Evolutionary conservation across 2,888 invertebrate species (phyloP).

Genomic region (Selenia dentaria): DNA sequence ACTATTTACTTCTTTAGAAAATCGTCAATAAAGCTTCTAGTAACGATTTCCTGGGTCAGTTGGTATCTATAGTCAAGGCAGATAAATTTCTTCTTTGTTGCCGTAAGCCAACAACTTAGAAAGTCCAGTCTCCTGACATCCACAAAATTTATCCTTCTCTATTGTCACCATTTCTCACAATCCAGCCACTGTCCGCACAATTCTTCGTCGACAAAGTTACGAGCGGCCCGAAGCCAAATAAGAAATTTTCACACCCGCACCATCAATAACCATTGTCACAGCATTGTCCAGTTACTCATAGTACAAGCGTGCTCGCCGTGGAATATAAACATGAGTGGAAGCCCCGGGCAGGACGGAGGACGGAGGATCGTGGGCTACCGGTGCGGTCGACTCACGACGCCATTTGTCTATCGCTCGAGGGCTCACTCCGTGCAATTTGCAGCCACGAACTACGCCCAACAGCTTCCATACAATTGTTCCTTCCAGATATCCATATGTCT

Average conservation of each 20-base stretch:
- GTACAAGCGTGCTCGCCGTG: conserved; percentile 25
- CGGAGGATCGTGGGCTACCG: conserved; percentile 72
- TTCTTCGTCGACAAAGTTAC: conserved; percentile 25
- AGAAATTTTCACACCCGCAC: conserved; percentile 33
- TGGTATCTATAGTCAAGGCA: too few relatives aligned
- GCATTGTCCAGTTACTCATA: conserved; percentile 36
- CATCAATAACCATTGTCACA: conserved; percentile 37
- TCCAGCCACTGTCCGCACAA: conserved; percentile 23
- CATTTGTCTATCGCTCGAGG: conserved; percentile 73
- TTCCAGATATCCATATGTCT: conserved; percentile 32
- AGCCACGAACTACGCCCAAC: conserved; percentile 71
- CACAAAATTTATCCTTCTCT: conserved; percentile 15
- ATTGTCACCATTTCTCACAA: conserved; percentile 22
- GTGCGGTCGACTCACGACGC: conserved; percentile 77
- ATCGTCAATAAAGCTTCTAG: too few relatives aligned
- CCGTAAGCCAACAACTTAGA: conserved; percentile 5
- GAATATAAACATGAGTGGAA: conserved; percentile 32
- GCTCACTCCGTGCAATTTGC: conserved; percentile 69
- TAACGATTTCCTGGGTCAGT: too few relatives aligned
- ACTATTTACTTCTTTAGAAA: too few relatives aligned
- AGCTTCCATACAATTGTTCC: conserved; percentile 73
- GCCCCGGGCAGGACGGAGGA: conserved; percentile 41
- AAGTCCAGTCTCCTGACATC: conserved; percentile 17
- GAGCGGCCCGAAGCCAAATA: conserved; percentile 27
- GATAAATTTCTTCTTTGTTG: background rate